Base-by-base conservation (phyloP, 37 sponge, comb jelly and placozoan genomes). In the Bolinopsis microptera region DNA sequence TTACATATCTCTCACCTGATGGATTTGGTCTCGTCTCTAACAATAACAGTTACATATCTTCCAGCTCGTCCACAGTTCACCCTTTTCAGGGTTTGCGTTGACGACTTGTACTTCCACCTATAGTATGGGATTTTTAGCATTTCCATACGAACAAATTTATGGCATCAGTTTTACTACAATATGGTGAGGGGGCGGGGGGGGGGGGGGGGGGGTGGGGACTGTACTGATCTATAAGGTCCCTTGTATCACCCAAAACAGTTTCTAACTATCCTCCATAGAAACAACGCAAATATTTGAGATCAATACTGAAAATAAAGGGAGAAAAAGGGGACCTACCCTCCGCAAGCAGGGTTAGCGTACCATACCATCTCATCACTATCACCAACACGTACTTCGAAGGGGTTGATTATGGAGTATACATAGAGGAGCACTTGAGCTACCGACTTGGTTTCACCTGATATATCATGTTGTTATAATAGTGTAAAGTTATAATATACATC, bases 21-120 rank as follows among this genome's bases (percentile, higher is more conserved):
- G 1, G 90, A 22, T 24, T 28, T 34, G 32, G 61, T 86, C 48
- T 86, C 90, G 31, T 86, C 90, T 40, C 90, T 39, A 0, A 86
- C 27, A 1, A 86, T 48, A 1, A 86, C 31, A 41, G 90, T 41
- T 2, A 86, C 48, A 27, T 86, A 86, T 41, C 90, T 2, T 8
- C 90, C 90, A 39, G 90, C 25, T 8, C 34, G 90, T 3, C 90
- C 90, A 86, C 90, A 86, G 41, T 39, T 86, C 5, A 86, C 61
- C 30, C 90, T 13, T 34, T 39, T 41, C 24, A 86, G 9, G 27
- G 3, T 22, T 13, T 39, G 38, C 2, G 90, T 39, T 30, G n/a
- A 23, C 0, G 90, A 39, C 90, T 33, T 86, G 61, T 86, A 86
- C 18, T 86, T 39, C 90, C 90, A 86, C 0, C 48, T 82, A 82